phyloP scores from a whole-genome alignment of 64 coral and sea anemone species.

The Exaiptasia diaphana region DNA sequence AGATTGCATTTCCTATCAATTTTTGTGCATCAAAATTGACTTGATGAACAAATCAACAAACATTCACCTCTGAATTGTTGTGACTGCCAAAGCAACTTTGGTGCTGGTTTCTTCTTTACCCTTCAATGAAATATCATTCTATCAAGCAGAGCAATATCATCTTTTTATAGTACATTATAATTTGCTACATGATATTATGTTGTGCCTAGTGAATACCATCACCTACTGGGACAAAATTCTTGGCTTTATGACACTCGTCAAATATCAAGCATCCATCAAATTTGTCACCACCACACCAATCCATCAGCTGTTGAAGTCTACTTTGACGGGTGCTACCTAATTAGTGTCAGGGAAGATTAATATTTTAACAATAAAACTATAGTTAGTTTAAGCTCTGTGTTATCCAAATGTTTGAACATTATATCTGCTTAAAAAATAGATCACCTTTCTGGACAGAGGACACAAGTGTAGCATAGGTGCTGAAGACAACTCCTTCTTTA shows the following conservation, averaged over 20 bases:
- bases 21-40: no score
- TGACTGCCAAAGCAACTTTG: constrained; percentile 94
- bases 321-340: constrained; percentile 67
- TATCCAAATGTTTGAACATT: no score
- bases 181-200: no score
- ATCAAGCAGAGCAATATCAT: no score
- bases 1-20: no score
- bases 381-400: no score
- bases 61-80: constrained; percentile 90
- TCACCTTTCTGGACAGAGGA: constrained; percentile 95
- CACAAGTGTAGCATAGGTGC: constrained; percentile 93
- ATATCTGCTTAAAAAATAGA: background rate
- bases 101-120: constrained; percentile 95
- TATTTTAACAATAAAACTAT: no score
- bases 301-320: constrained; percentile 79
- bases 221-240: constrained; percentile 98
- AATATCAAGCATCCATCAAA: constrained; percentile 98
- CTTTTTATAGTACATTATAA: no score
- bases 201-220: no score
- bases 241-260: constrained; percentile 97
- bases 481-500: constrained; percentile 95
- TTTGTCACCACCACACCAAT: constrained; percentile 91
- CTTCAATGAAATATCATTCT: constrained; percentile 1
- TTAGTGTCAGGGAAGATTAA: no score
- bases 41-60: no score